A percentile compares a stretch with the other conserved stretches of the same genome.
Conservation (phyloP, 2,888 invertebrate genomes). For the Plutella xylostella region DNA sequence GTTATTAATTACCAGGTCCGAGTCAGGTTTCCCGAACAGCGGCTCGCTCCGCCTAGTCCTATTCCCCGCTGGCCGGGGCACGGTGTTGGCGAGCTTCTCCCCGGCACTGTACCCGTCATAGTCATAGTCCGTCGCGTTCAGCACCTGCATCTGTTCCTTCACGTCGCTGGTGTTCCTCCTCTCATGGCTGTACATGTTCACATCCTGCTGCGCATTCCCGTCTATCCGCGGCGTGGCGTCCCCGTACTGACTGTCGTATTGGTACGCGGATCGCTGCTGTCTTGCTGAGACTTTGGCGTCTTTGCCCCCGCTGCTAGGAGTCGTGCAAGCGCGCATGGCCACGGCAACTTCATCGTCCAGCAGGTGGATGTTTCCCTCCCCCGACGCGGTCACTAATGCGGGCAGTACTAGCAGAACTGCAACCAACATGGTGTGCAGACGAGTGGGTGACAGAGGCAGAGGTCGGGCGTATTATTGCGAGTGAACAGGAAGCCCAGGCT, state of each 20-base stretch:
- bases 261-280: constrained; percentile 25
- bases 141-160: constrained; percentile 31
- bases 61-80: constrained; percentile 26
- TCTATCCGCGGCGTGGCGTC: constrained; percentile 28
- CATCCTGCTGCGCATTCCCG: constrained; percentile 26
- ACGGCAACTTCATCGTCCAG: constrained; percentile 47
- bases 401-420: constrained; percentile 32
- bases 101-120: constrained; percentile 31
- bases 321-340: constrained; percentile 41
- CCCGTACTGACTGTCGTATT: constrained; percentile 17
- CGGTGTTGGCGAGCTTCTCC: constrained; percentile 29
- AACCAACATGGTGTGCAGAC: constrained; percentile 27
- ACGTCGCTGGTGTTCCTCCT: constrained; percentile 32
- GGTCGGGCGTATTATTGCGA: neutral
- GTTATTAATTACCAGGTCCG: constrained; percentile 39
- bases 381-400: constrained; percentile 29
- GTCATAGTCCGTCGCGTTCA: constrained; percentile 39
- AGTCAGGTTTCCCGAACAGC: constrained; percentile 33
- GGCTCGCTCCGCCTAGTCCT: constrained; percentile 39
- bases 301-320: constrained; percentile 20
- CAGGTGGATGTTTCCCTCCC: constrained; percentile 53
- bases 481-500: constrained; percentile 12
- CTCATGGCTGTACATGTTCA: constrained; percentile 39
- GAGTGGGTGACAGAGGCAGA: constrained; percentile 3
- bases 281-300: constrained; percentile 18